Percentiles rank a stretch among this genome's conserved stretches.
Conservation (phyloP, 2,888 invertebrate species). For the Clitarchus hookeri region DNA sequence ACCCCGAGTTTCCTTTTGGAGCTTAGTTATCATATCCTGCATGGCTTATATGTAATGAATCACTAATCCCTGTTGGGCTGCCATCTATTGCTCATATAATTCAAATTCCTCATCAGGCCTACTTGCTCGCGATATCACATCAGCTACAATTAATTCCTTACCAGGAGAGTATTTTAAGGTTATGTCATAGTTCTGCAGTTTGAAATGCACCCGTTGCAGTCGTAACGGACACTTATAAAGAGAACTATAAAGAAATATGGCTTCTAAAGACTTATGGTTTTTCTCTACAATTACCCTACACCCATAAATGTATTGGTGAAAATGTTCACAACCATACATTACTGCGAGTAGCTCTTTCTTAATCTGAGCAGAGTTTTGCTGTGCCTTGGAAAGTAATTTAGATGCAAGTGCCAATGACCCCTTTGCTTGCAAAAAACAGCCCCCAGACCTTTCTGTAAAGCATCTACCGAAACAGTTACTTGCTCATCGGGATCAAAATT, state of each 20-base stretch:
- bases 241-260: not conserved
- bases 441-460: not conserved
- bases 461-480: no score
- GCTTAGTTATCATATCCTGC: not conserved
- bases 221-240: not conserved
- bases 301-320: not conserved
- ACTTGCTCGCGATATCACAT: not conserved
- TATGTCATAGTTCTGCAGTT: not conserved
- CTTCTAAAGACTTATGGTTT: not conserved
- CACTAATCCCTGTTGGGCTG: not conserved
- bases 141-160: not conserved
- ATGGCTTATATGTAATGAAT: not conserved
- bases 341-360: not conserved
- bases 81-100: not conserved
- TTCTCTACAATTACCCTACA: not conserved
- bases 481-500: no score
- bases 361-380: constrained; percentile 11
- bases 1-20: not conserved
- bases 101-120: not conserved
- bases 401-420: constrained; percentile 2
- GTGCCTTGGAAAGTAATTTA: not conserved
- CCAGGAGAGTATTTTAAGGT: not conserved
- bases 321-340: not conserved
- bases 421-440: not conserved
- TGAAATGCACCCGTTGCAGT: not conserved